Percentiles rank a stretch among this genome's conserved stretches.
phyloP scores from a whole-genome alignment of 2,888 invertebrate species.

The Pomacea canaliculata region DNA sequence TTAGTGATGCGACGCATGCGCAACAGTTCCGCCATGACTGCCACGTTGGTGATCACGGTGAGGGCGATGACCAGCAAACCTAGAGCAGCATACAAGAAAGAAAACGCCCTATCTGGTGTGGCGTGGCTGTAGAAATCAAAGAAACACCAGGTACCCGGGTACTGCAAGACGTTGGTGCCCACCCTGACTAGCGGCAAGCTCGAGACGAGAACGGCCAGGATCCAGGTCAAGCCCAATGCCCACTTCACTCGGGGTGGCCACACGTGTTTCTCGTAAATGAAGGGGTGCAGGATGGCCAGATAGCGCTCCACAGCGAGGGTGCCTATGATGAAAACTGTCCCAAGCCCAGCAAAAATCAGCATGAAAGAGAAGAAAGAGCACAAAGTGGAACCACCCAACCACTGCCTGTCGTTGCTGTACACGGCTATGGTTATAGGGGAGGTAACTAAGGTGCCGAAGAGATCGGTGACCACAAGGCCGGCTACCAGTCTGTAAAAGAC shows the following conservation, averaged over 20 bases:
- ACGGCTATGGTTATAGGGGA: slow-evolving; percentile 59
- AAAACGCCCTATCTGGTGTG: slow-evolving; percentile 52
- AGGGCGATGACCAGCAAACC: slow-evolving; percentile 57
- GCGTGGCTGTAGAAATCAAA: slow-evolving; percentile 60
- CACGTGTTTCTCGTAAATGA: slow-evolving; percentile 61
- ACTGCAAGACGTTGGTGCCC: slow-evolving; percentile 65
- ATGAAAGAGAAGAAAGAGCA: slow-evolving; percentile 68
- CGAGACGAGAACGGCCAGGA: slow-evolving; percentile 44
- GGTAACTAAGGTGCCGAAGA: slow-evolving; percentile 65
- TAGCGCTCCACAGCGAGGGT: slow-evolving; percentile 68
- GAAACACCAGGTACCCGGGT: slow-evolving; percentile 69
- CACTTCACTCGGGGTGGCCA: slow-evolving; percentile 58
- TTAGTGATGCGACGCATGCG: slow-evolving; percentile 44
- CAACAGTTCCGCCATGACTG: slow-evolving; percentile 53
- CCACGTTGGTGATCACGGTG: slow-evolving; percentile 54
- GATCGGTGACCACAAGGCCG: slow-evolving; percentile 49
- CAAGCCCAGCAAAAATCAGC: slow-evolving; percentile 66
- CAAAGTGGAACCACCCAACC: slow-evolving; percentile 62
- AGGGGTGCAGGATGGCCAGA: slow-evolving; percentile 63
- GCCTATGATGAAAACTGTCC: slow-evolving; percentile 67
- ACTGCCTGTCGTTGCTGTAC: slow-evolving; percentile 62
- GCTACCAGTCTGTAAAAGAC: slow-evolving; percentile 24
- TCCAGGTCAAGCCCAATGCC: slow-evolving; percentile 45
- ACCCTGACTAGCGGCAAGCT: slow-evolving; percentile 62
- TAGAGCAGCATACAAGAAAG: slow-evolving; percentile 57